Conservation (phyloP, 2,888 invertebrate species). For the Brachynemurus nebulosus region DNA sequence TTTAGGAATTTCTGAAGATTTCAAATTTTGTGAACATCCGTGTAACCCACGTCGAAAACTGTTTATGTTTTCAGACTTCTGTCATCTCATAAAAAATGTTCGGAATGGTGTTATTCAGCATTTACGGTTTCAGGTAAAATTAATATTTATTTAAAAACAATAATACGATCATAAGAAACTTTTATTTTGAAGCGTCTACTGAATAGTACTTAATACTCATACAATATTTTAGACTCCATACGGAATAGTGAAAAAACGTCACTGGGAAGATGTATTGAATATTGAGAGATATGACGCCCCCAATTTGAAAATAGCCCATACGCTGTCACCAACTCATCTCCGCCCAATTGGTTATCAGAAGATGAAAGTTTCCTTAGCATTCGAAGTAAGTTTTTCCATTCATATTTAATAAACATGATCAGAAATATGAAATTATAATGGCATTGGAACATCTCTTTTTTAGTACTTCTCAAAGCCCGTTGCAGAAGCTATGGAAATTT, state of each 20-base stretch:
- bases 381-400: not conserved
- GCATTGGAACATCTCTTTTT: not conserved
- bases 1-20: slow-evolving; percentile 13
- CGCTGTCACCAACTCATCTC: not conserved
- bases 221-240: slow-evolving; percentile 1
- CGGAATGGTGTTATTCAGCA: slow-evolving; percentile 10
- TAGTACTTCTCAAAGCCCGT: not conserved
- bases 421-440: slow-evolving; percentile 3
- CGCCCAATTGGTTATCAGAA: not conserved
- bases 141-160: not conserved
- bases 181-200: not conserved
- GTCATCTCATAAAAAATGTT: slow-evolving; percentile 19
- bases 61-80: slow-evolving; percentile 21
- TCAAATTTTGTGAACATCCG: slow-evolving; percentile 18
- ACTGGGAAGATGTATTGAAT: not conserved
- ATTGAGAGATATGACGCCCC: slow-evolving; percentile 1
- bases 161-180: not conserved
- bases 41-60: slow-evolving; percentile 13
- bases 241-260: slow-evolving; percentile 2
- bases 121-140: not conserved
- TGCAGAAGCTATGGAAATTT: not conserved
- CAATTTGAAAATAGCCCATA: not conserved
- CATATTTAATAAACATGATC: slow-evolving; percentile 1
- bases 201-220: not conserved
- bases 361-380: slow-evolving; percentile 1